These are phyloP conservation scores for Anhinga rufa DNA, from an alignment of 2,113 vertebrate genomes.

Conservation along the genomic window DNA sequence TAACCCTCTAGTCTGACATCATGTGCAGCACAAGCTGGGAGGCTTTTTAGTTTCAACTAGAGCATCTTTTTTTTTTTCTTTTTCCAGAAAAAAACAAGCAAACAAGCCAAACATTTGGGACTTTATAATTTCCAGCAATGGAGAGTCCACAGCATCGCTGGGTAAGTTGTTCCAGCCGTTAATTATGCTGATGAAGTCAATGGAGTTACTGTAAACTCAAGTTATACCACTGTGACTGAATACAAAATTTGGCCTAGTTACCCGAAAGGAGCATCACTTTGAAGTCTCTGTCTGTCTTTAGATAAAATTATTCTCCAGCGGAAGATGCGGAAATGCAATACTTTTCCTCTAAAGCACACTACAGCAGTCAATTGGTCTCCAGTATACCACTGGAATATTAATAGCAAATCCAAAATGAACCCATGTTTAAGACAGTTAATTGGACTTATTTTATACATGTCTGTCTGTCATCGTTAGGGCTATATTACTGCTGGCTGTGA, in stretches of 20 bases:
- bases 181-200: conserved; percentile 3
- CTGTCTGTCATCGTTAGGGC: conserved; percentile 21
- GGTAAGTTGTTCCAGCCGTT: background rate
- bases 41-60: background rate
- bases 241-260: conserved; percentile 34
- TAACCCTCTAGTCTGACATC: background rate
- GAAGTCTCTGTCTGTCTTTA: background rate
- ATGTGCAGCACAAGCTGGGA: background rate
- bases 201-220: background rate
- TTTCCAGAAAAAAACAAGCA: background rate
- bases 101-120: background rate
- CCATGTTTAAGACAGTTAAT: conserved; percentile 17
- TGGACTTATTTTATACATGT: background rate
- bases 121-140: background rate
- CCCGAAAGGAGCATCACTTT: background rate
- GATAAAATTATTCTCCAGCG: background rate
- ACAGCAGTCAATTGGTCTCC: background rate
- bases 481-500: conserved; percentile 49
- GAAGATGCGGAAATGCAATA: background rate
- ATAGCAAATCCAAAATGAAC: background rate
- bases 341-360: background rate
- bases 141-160: background rate
- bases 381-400: background rate
- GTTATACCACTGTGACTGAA: background rate
- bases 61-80: background rate